Percentiles rank a stretch among this genome's conserved stretches.
Conservation (phyloP, 1,140 invertebrate genomes). For the Rhizoglyphus robini region DNA sequence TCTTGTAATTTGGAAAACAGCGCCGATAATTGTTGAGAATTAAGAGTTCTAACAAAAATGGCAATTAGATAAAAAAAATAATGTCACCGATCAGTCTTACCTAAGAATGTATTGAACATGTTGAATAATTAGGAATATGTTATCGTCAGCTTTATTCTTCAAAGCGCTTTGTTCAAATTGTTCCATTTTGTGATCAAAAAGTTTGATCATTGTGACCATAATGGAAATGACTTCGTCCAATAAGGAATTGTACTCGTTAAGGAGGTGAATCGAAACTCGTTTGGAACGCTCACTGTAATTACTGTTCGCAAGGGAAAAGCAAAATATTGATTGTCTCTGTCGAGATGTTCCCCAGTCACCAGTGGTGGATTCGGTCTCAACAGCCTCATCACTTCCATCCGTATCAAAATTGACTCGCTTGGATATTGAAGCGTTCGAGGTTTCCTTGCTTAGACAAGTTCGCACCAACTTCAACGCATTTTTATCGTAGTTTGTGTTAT, state of each 20-base stretch:
- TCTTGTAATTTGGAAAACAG: not conserved
- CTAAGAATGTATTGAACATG: not conserved
- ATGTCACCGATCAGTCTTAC: not conserved
- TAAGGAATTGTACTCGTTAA: not conserved
- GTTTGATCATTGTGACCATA: not conserved
- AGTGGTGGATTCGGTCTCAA: too few relatives aligned
- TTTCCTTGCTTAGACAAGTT: not conserved
- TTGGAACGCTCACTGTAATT: not conserved
- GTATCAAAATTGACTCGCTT: not conserved
- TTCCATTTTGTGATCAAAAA: not conserved
- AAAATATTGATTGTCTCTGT: too few relatives aligned
- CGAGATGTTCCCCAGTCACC: not conserved
- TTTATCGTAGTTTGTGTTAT: slow-evolving; percentile 12
- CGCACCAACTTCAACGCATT: slow-evolving; percentile 8
- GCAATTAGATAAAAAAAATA: not conserved
- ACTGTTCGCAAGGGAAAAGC: not conserved
- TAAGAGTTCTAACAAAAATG: not conserved
- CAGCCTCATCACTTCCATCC: not conserved
- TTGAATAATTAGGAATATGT: not conserved
- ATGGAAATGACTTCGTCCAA: not conserved
- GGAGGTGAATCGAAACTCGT: not conserved
- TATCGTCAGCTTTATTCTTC: not conserved
- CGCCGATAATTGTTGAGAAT: not conserved
- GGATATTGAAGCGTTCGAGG: not conserved
- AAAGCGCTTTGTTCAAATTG: not conserved